A percentile compares a stretch with the other conserved stretches of the same genome.
phyloP scores from a whole-genome alignment of 2,888 invertebrate genomes.

The Acrocyrtus sp. region DNA sequence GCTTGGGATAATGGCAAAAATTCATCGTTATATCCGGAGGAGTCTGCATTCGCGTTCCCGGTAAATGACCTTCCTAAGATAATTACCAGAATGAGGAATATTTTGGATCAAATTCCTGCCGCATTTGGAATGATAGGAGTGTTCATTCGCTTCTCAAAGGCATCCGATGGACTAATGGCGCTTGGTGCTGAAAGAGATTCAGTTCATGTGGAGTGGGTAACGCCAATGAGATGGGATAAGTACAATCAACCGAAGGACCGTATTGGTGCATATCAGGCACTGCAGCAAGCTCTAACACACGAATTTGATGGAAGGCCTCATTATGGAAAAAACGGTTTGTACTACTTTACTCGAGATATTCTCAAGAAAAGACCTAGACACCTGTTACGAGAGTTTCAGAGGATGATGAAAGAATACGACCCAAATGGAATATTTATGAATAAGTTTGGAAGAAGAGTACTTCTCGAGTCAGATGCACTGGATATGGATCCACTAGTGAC shows the following conservation, averaged over 20 bases:
- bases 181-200: constrained; percentile 25
- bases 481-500: constrained; percentile 41
- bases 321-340: constrained; percentile 52
- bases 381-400: constrained; percentile 12
- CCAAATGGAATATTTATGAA: constrained; percentile 52
- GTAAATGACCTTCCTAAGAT: constrained; percentile 40
- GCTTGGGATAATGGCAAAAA: constrained; percentile 52
- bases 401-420: constrained; percentile 38
- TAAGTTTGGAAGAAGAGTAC: constrained; percentile 47
- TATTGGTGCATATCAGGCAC: constrained; percentile 47
- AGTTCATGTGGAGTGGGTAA: constrained; percentile 41
- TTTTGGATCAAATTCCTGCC: constrained; percentile 44
- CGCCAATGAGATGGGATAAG: constrained; percentile 42
- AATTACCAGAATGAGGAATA: constrained; percentile 36
- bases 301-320: constrained; percentile 48
- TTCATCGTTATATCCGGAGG: constrained; percentile 38
- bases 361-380: constrained; percentile 10
- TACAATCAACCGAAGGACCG: constrained; percentile 24
- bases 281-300: constrained; percentile 42
- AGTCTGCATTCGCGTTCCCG: constrained; percentile 52
- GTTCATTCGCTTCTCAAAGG: constrained; percentile 41
- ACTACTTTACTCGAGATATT: constrained; percentile 33
- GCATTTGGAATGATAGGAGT: constrained; percentile 53
- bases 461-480: constrained; percentile 34
- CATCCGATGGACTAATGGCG: constrained; percentile 41